Evolutionary conservation across 1,140 invertebrate species (phyloP).

Genomic region (Halictus rubicundus): DNA sequence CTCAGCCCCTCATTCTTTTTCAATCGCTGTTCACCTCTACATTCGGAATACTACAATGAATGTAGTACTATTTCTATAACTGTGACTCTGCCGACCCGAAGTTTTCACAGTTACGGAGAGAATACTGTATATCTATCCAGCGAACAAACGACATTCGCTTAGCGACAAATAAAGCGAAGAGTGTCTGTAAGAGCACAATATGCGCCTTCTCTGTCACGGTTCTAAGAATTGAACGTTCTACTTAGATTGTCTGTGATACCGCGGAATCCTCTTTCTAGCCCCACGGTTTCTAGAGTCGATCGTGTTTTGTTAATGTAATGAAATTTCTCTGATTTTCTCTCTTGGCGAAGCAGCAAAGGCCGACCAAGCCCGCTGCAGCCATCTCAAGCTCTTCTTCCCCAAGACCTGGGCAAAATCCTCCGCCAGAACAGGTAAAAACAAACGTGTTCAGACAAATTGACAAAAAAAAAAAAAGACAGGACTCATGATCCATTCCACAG

Average conservation of each 20-base stretch:
- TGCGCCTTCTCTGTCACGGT: constrained; percentile 21
- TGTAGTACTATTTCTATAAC: no score
- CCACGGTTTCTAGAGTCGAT: constrained; percentile 50
- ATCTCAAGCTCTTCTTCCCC: constrained; percentile 81
- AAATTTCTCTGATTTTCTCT: constrained; percentile 78
- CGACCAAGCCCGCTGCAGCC: constrained; percentile 82
- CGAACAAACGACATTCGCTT: background rate
- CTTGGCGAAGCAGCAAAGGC: constrained; percentile 81
- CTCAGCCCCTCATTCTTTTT: no score
- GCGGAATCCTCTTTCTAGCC: constrained; percentile 43
- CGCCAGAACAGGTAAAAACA: constrained; percentile 83
- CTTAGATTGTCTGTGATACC: constrained; percentile 4
- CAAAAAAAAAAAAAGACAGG: constrained; percentile 5
- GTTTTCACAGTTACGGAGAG: no score
- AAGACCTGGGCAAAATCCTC: constrained; percentile 82
- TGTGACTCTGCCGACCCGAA: no score
- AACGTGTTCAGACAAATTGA: constrained; percentile 64
- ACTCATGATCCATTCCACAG: constrained; percentile 46
- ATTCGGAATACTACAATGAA: no score
- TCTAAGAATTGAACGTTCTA: constrained; percentile 17
- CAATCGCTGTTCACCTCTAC: no score
- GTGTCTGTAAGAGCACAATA: constrained; percentile 3
- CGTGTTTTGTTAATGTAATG: constrained; percentile 71
- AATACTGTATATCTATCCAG: constrained; percentile 1
- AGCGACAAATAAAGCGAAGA: background rate